These are phyloP conservation scores for Nematolebias whitei DNA, from an alignment of 2,113 vertebrate genomes.

Conservation along the genomic window DNA sequence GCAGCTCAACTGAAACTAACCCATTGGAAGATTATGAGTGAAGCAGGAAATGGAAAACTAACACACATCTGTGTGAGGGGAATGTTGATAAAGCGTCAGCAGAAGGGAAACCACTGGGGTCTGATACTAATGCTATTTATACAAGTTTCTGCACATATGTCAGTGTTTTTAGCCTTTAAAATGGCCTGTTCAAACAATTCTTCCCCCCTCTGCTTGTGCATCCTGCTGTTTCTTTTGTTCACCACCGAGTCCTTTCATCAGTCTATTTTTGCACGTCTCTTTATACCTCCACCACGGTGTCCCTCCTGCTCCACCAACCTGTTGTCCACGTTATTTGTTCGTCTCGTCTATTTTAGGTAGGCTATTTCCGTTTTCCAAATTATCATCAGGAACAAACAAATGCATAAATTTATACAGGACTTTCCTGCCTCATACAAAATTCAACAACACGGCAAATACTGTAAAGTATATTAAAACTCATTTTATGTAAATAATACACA, in stretches of 20 bases:
- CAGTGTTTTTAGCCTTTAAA: not conserved
- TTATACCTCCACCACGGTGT: constrained; percentile 49
- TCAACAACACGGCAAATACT: constrained; percentile 8
- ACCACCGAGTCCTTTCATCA: constrained; percentile 56
- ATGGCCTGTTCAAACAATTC: constrained; percentile 5
- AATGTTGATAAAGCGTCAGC: constrained; percentile 61
- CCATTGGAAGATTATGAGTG: constrained; percentile 13
- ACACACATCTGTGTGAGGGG: constrained; percentile 28
- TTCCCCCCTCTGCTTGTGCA: not conserved
- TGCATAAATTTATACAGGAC: constrained; percentile 39
- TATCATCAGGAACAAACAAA: constrained; percentile 65
- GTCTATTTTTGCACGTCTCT: constrained; percentile 55
- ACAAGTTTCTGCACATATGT: constrained; percentile 1
- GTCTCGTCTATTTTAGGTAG: constrained; percentile 67
- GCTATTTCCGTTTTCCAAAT: constrained; percentile 56
- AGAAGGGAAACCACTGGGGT: constrained; percentile 15
- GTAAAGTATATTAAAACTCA: constrained; percentile 2
- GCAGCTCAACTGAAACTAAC: constrained; percentile 57
- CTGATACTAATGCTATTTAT: not conserved
- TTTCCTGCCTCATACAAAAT: constrained; percentile 8
- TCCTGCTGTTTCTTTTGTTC: constrained; percentile 31
- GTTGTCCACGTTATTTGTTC: constrained; percentile 67
- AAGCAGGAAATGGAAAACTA: constrained; percentile 46
- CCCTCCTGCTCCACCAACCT: constrained; percentile 48
- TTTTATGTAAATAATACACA: not conserved